Base-by-base conservation (phyloP, 2,113 vertebrate species). In the Amia ocellicauda region DNA sequence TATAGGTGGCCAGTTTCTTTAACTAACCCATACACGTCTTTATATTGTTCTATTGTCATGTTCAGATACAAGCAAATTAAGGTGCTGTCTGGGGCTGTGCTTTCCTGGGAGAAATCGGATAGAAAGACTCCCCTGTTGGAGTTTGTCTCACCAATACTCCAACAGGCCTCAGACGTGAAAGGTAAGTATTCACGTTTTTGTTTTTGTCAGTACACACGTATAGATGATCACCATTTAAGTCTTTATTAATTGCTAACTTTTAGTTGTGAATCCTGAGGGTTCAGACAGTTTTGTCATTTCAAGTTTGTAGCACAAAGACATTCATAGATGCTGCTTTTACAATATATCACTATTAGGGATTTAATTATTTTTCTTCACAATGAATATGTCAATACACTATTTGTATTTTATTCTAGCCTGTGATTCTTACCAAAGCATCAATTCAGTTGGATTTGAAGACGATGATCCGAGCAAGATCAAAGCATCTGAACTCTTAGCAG, bases 381-480 rank as follows among this genome's bases (percentile, higher is more conserved):
- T n/a, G n/a, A n/a, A n/a, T n/a, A n/a, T n/a, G n/a, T n/a, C n/a
- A n/a, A n/a, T n/a, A n/a, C n/a, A n/a, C n/a, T 7, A 10, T 14
- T 28, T 22, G 23, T 61, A 1, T 16, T 55, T 50, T 63, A 1
- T 42, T 58, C 27, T 64, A 82, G 81, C 28, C 14, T 61, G 2
- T 1, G 74, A 79, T 13, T 61, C 71, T 1, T 1, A 2, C 7
- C 2, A 36, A 62, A 43, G 60, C 76, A 23, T 73, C 22, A 72
- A 55, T 19, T 69, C 67, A 29, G 66, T 64, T n/a, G 28, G 54
- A 61, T 71, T 69, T 14, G 70, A 86, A 68, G 57, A 69, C 0
- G 77, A 86, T 1, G 83, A 89, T 51, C 89, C 82, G 3, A 17
- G 14, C 17, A 80, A 75, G 40, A 59, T 69, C 3, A 65, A 83